phyloP scores from a whole-genome alignment of 2,797 vertebrate species.

The Scarus forsteni region DNA sequence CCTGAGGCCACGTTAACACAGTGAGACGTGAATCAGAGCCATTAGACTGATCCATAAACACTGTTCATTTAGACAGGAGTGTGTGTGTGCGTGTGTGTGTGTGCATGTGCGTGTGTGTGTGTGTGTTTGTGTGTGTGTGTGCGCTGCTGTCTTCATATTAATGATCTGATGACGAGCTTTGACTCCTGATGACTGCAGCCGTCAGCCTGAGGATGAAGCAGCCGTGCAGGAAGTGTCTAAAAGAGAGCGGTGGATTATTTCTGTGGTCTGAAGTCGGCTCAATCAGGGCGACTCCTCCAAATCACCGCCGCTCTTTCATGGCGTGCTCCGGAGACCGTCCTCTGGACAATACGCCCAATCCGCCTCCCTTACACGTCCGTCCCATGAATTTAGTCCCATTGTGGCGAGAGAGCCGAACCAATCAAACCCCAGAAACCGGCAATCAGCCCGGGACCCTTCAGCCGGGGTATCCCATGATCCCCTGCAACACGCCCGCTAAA shows the following conservation, averaged over 20 bases:
- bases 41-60: too few species aligned
- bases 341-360: constrained; percentile 76
- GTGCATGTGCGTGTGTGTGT: too few species aligned
- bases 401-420: constrained; percentile 73
- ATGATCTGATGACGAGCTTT: too few species aligned
- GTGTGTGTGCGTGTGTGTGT: too few species aligned
- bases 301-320: constrained; percentile 64
- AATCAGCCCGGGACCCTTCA: constrained; percentile 82
- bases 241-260: constrained; percentile 28
- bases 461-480: constrained; percentile 67
- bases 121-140: too few species aligned
- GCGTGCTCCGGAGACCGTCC: constrained; percentile 60
- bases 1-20: too few species aligned
- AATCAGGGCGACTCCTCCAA: constrained; percentile 62
- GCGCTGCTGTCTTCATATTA: too few species aligned
- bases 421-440: constrained; percentile 79
- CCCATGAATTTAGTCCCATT: constrained; percentile 76
- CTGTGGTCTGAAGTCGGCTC: constrained; percentile 40
- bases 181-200: too few species aligned
- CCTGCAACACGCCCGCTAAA: constrained; percentile 65
- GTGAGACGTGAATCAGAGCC: too few species aligned
- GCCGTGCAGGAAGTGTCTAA: background rate
- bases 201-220: too few species aligned
- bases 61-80: too few species aligned
- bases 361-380: constrained; percentile 52